Base-by-base conservation (phyloP, 2,113 vertebrate genomes). In the Antechinus stuartii region DNA sequence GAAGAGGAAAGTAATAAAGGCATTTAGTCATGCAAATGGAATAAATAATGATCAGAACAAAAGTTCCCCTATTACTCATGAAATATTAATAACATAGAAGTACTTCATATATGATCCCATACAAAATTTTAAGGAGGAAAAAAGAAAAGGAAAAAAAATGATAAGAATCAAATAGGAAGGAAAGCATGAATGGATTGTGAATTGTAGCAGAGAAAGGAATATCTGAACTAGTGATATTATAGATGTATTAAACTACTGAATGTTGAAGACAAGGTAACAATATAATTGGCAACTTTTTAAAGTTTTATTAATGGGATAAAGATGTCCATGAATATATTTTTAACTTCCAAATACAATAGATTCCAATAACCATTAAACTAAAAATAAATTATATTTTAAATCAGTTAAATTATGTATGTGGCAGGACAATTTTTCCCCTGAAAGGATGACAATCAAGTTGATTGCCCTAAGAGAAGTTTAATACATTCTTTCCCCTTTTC, bases 301-400 rank as follows among this genome's bases (percentile, higher is more conserved):
- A 96, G 96, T 68, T 25, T 0, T 47, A 19, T 84, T 11, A 11
- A 93, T 89, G 90, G 47, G 16, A 95, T 91, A 92, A 94, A 94
- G 47, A 0, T 14, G 0, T 76, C 91, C 11, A 57, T 25, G 22
- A 93, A 52, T 54, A 94, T 91, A 46, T 92, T 46, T 90, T 96
- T 10, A 12, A 90, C 94, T 94, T 97, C 92, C 76, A 92, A 26
- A 93, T 35, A 27, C 84, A 92, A 61, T 90, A 11, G 4, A 91
- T 27, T 49, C 10, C 52, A 96, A 54, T 54, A 54, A 93, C 54
- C 95, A 23, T 42, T 93, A 46, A 91, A 27, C 16, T 76, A 49
- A 95, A 97, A 95, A 94, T 30, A 96, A 95, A 94, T 91, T 96
- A 24, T 94, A 91, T 91, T 95, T 96, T 95, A 92, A 96, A 27